These are phyloP conservation scores for Lumbricus terrestris DNA, from an alignment of 2,888 invertebrate genomes.

Conservation along the genomic window DNA sequence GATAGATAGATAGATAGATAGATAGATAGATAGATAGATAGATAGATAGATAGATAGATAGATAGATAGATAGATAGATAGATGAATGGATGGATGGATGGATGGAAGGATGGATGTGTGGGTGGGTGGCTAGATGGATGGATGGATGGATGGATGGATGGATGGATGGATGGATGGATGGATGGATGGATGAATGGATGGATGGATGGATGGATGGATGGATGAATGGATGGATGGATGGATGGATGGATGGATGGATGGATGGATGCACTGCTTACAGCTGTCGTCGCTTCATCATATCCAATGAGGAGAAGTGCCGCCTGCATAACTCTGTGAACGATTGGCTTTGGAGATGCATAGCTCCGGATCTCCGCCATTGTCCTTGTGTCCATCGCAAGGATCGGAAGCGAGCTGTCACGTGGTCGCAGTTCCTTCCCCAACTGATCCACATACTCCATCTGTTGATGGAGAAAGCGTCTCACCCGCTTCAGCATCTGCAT, in stretches of 20 bases:
- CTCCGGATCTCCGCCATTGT: conserved; percentile 50
- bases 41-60: neutral
- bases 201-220: neutral
- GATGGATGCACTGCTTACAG: conserved; percentile 37
- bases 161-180: neutral
- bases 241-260: neutral
- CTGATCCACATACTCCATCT: neutral
- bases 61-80: neutral
- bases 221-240: neutral
- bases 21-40: neutral
- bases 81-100: neutral
- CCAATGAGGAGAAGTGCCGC: conserved; percentile 49
- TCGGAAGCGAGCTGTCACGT: conserved; percentile 17
- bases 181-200: neutral
- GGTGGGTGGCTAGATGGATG: too few species aligned
- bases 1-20: neutral
- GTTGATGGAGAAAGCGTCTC: neutral
- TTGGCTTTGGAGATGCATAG: conserved; percentile 46
- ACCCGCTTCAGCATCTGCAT: neutral
- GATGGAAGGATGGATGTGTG: too few species aligned
- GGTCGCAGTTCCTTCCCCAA: neutral
- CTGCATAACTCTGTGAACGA: conserved; percentile 49
- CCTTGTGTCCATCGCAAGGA: conserved; percentile 48
- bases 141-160: neutral
- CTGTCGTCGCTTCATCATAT: conserved; percentile 43